Percentiles rank a stretch among this genome's conserved stretches.
These are phyloP conservation scores for Phania funesta DNA, from an alignment of 2,888 invertebrate species.

Conservation along the genomic window DNA sequence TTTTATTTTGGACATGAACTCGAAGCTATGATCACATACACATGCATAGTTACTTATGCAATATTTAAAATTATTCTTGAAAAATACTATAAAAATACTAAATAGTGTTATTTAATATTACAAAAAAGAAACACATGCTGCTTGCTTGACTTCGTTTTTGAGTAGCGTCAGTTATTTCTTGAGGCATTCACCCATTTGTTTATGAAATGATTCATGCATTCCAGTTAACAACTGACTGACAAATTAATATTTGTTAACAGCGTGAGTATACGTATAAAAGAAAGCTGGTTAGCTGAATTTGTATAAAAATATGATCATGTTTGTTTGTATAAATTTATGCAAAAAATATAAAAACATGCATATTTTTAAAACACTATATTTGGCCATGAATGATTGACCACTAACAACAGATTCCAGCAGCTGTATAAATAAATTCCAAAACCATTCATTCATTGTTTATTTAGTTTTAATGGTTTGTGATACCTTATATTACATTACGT, in stretches of 20 bases:
- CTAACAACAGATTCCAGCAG: conserved; percentile 47
- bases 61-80: conserved; percentile 48
- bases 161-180: conserved; percentile 41
- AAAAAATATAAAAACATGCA: conserved; percentile 51
- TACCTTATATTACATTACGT: conserved; percentile 15
- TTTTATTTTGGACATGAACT: too few relatives aligned
- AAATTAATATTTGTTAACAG: conserved; percentile 3
- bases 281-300: conserved; percentile 42
- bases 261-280: conserved; percentile 35
- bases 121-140: background rate
- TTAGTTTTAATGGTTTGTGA: conserved; percentile 18
- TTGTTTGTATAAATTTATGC: conserved; percentile 38
- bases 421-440: conserved; percentile 45
- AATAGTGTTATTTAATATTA: conserved; percentile 10
- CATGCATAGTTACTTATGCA: conserved; percentile 31
- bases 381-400: conserved; percentile 62
- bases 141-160: too few relatives aligned
- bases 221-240: conserved; percentile 8
- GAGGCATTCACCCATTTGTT: conserved; percentile 42
- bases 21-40: too few relatives aligned
- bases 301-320: conserved; percentile 4
- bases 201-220: conserved; percentile 54
- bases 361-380: conserved; percentile 45
- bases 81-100: conserved; percentile 5
- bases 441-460: conserved; percentile 40